These are phyloP conservation scores for Acanthochromis polyacanthus DNA, from an alignment of 2,113 vertebrate genomes.

Conservation along the genomic window DNA sequence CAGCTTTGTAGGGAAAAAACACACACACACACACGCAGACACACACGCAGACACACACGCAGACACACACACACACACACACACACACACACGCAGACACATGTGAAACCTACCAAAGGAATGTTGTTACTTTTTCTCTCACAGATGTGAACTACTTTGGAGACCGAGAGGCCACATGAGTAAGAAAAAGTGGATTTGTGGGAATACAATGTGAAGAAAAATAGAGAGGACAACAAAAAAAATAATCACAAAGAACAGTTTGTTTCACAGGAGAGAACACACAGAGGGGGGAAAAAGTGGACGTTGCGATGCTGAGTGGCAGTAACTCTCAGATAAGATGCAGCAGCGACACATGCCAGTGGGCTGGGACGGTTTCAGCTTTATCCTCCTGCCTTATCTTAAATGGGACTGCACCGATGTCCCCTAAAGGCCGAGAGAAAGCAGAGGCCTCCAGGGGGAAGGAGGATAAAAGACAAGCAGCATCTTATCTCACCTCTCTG, in stretches of 20 bases:
- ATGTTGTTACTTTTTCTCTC: conserved; percentile 44
- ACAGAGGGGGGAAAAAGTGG: conserved; percentile 16
- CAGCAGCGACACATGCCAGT: conserved; percentile 43
- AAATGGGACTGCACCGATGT: conserved; percentile 52
- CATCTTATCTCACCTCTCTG: conserved; percentile 61
- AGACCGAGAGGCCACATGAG: conserved; percentile 11
- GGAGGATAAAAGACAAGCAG: conserved; percentile 48
- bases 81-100: background rate
- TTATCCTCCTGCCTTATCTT: conserved; percentile 65
- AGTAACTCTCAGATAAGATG: conserved; percentile 52
- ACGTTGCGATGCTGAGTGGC: conserved; percentile 18
- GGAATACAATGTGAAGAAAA: conserved; percentile 23
- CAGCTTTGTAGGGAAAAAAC: conserved; percentile 37
- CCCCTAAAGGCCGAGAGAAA: conserved; percentile 40
- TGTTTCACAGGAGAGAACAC: conserved; percentile 7
- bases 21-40: background rate
- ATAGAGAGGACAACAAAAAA: background rate
- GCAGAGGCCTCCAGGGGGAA: background rate
- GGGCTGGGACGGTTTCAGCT: conserved; percentile 49
- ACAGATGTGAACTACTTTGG: conserved; percentile 34
- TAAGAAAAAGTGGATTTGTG: conserved; percentile 34
- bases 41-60: conserved; percentile 10
- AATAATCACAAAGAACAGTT: conserved; percentile 10
- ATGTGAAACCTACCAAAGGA: conserved; percentile 47
- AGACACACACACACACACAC: conserved; percentile 1